Percentiles rank a stretch among this genome's conserved stretches.
Evolutionary conservation across 2,888 invertebrate genomes (phyloP).

Genomic region (Melanargia galathea): DNA sequence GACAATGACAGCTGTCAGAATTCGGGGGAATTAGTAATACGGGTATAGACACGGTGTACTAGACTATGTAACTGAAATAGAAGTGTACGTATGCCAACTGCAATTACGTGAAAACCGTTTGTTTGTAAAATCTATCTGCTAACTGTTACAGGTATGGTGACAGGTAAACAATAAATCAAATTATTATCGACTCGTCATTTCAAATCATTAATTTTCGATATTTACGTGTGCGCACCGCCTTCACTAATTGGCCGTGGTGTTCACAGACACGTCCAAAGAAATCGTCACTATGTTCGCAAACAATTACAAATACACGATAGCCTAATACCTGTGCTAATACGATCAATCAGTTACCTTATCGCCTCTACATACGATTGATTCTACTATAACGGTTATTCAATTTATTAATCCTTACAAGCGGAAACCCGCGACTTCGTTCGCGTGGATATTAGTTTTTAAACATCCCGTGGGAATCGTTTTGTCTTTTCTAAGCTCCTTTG

Average conservation of each 20-base stretch:
- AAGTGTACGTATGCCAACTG: too few species aligned
- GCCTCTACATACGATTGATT: conserved; percentile 20
- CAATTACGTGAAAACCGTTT: too few species aligned
- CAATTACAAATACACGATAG: conserved; percentile 7
- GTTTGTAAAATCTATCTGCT: too few species aligned
- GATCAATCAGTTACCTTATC: conserved; percentile 21
- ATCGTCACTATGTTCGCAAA: conserved; percentile 31
- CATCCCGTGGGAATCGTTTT: too few species aligned
- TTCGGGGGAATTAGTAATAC: too few species aligned
- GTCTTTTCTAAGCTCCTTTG: too few species aligned
- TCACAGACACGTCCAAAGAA: conserved; percentile 36
- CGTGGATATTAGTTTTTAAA: too few species aligned
- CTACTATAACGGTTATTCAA: neutral
- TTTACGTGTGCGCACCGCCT: conserved; percentile 26
- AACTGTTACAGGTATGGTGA: neutral
- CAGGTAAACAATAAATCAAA: neutral
- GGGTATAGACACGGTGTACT: too few species aligned
- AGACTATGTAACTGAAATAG: too few species aligned
- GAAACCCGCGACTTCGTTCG: too few species aligned
- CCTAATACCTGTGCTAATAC: too few species aligned
- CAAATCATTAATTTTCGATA: conserved; percentile 4
- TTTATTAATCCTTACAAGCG: neutral
- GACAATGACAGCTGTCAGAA: too few species aligned
- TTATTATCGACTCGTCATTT: neutral
- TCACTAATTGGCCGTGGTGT: conserved; percentile 36